Base-by-base conservation (phyloP, 2,888 invertebrate genomes). In the Acheta domesticus region DNA sequence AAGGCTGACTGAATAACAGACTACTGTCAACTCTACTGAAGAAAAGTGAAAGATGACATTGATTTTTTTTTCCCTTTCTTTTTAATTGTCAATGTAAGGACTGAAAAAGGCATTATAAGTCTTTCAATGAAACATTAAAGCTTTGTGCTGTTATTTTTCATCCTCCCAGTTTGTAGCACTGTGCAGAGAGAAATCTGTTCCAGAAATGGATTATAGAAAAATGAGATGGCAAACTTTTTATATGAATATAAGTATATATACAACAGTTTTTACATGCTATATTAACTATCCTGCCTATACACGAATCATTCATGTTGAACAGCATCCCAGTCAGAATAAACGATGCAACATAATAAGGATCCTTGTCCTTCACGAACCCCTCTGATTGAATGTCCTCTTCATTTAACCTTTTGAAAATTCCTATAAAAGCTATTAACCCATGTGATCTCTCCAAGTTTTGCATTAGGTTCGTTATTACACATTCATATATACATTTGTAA, bases 11-110 rank as follows among this genome's bases (percentile, higher is more conserved):
- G 20, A 75, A 36, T 75, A 21, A 36, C 36, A 21, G 75, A 49
- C 48, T 48, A 49, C 76, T 36, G n/a, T 76, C 62, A 62, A 62
- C 62, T 12, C 75, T 75, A 75, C 75, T 23, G 16, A 75, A 75
- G 21, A 75, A 75, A 75, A 36, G 36, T 76, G 76, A 76, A 76
- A 76, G 20, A 36, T 36, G 48, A 76, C 20, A 76, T 76, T 23
- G 48, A 76, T n/a, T 76, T 49, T 62, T 62, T 36, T 36, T 36
- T 36, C 36, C 8, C 8, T 8, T 36, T 36, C 36, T 36, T 36
- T 36, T 36, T 8, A 36, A 62, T 14, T n/a, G 62, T 62, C 62
- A 62, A 62, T 62, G 62, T 62, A n/a, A 62, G 62, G n/a, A 62
- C 62, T 62, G 62, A 62, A 62, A 62, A 62, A 62, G 62, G 62